Evolutionary conservation across 2,888 invertebrate species (phyloP), one percentile per base, ranked within the genome.

Genomic region (Calameuta idolon): DNA sequence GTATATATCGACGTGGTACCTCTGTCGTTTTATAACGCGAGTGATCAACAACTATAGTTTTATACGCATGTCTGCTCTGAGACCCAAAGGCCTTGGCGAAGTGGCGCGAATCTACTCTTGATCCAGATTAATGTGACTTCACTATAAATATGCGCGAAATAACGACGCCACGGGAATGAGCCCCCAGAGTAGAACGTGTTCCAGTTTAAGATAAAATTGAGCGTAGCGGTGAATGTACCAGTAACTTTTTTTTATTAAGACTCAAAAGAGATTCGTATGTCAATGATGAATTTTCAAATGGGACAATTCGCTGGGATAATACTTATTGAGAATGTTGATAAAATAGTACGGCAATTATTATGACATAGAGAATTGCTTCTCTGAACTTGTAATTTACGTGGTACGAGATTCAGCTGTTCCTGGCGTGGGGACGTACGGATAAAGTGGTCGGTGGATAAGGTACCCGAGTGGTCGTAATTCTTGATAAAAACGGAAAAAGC

Each of bases 101-200:
- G 74, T 75, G 69, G 78, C 77, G 69, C 37, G 71, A 33, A 71
- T 55, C 55, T 79, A 74, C 33, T 75, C 79, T 79, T 78, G 37
- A 81, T 81, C 80, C 79, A 79, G 81, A 81, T 81, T 80, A 80
- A 81, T 81, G 78, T 71, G 73, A 69, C 76, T 80, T 80, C 80
- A 33, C 31, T 71, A 71, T 71, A 71, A 71, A 71, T 71, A 71
- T 71, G 71, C 71, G 71, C 31, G 71, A 31, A 31, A 9, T 30
- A 71, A 71, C 33, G 31, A 31, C 71, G 55, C 55, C 55, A 15
- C 71, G 71, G 12, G 71, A 71, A 71, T 34, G 71, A 9, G 23
- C 55, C 23, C 15, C 55, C 23, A 33, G 15, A 71, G 15, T 31
- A 71, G 12, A 12, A 31, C 71, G 71, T 15, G 71, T 71, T 71